phyloP scores from a whole-genome alignment of 2,888 invertebrate genomes.

The Tenthredo mesomela region DNA sequence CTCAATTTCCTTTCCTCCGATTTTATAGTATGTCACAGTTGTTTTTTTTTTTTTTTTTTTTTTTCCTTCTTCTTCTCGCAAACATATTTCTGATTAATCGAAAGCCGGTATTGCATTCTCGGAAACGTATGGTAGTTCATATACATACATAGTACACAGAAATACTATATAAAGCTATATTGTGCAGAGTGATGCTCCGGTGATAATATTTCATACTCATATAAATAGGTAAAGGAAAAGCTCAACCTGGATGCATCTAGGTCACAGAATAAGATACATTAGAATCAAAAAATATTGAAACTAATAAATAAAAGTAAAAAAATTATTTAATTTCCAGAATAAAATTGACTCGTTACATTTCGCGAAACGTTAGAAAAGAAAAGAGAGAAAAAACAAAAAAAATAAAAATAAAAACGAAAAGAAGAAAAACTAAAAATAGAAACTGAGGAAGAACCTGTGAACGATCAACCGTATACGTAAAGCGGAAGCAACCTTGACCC shows the following conservation, averaged over 20 bases:
- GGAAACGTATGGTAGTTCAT: background rate
- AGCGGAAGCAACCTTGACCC: constrained; percentile 57
- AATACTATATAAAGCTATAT: too few relatives aligned
- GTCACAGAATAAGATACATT: background rate
- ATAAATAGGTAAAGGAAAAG: background rate
- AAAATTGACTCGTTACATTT: background rate
- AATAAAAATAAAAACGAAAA: too few relatives aligned
- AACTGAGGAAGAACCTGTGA: background rate
- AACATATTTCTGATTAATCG: background rate
- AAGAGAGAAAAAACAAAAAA: too few relatives aligned
- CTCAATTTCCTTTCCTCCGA: background rate
- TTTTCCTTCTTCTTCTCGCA: background rate
- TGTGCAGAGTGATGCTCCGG: background rate
- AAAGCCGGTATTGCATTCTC: background rate
- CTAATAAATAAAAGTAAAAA: background rate
- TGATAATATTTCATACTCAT: background rate
- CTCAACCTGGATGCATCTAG: background rate
- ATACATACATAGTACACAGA: background rate
- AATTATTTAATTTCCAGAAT: constrained; percentile 12
- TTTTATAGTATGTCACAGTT: background rate
- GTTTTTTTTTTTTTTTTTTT: too few relatives aligned
- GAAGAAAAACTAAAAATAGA: too few relatives aligned
- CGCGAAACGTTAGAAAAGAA: background rate
- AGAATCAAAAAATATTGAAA: background rate
- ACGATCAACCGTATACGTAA: constrained; percentile 30